Conservation (phyloP, 1,140 invertebrate species). For the Pemphigus obesinymphae region DNA sequence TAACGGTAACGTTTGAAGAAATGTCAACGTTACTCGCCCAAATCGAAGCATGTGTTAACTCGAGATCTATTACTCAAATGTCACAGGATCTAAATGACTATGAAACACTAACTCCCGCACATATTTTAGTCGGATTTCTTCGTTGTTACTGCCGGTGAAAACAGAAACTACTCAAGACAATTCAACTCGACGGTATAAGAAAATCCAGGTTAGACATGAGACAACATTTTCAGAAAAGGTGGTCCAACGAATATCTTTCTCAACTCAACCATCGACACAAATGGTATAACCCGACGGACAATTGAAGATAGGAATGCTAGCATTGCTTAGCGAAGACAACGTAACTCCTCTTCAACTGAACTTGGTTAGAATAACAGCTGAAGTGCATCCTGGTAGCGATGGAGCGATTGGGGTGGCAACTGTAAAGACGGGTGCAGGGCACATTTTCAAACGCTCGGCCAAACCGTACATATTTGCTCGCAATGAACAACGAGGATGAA, state of each 20-base stretch:
- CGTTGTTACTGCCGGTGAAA: constrained; percentile 48
- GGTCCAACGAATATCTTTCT: constrained; percentile 49
- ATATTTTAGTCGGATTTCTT: constrained; percentile 46
- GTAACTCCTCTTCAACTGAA: constrained; percentile 50
- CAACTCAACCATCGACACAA: constrained; percentile 44
- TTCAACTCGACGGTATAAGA: constrained; percentile 45
- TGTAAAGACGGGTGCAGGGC: too few relatives aligned
- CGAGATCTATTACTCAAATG: constrained; percentile 42
- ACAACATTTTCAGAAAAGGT: constrained; percentile 49
- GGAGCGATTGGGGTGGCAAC: constrained; percentile 49
- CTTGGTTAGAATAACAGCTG: constrained; percentile 48
- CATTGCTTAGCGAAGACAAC: constrained; percentile 49
- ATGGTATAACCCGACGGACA: not conserved
- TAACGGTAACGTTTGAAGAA: constrained; percentile 43
- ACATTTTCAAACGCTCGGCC: too few relatives aligned
- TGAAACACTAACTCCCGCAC: constrained; percentile 44
- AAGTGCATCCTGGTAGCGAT: constrained; percentile 49
- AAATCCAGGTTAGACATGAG: constrained; percentile 43
- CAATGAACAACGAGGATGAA: too few relatives aligned
- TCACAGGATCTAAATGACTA: constrained; percentile 42
- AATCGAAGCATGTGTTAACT: constrained; percentile 45
- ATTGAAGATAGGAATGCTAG: constrained; percentile 45
- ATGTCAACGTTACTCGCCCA: constrained; percentile 43
- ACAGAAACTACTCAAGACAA: constrained; percentile 45
- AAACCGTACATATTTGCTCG: too few relatives aligned